Base-by-base conservation (phyloP, 1,140 invertebrate species). In the Heliothis virescens region DNA sequence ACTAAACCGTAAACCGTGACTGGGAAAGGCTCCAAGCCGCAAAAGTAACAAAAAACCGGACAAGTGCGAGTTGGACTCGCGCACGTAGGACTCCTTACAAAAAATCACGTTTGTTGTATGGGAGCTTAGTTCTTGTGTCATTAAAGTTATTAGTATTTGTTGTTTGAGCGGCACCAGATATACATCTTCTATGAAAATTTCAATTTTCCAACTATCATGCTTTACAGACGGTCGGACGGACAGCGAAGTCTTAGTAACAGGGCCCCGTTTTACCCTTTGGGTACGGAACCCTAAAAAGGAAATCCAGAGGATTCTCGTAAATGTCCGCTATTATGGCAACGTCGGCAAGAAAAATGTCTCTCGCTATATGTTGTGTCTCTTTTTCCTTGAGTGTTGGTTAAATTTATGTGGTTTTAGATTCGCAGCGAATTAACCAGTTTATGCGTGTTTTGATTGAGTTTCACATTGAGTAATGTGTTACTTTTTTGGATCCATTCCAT, bases 261-360 rank as follows among this genome's bases (percentile, higher is more conserved):
- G 21, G 21, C 21, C 21, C 21, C 21, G 21, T 26, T 26, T 26
- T 26, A 26, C 21, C 21, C 21, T 26, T 26, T 26, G 21, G 2
- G 21, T 26, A 26, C 21, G 21, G 21, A 26, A 26, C 21, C 21
- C 21, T 26, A 26, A 26, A 26, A 26, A 26, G 21, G 62, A 65
- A 65, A 65, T 65, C 62, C 62, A 65, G 47, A 65, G 62, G 41
- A 65, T 65, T 65, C 62, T 21, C 34, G 62, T 65, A 65, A 65
- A 65, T 65, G 62, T 16, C 47, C 34, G 34, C 62, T 65, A 65
- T 65, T 65, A 65, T 65, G 62, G 62, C 48, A 48, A 65, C 34
- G 62, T 65, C 47, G 62, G 62, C 41, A 48, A 65, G 62, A 65
- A 65, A 65, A 65, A 65, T 65, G 62, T 65, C 62, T 16, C 41